These are phyloP conservation scores for Alligator mississippiensis DNA, from an alignment of 2,113 vertebrate genomes.

Conservation along the genomic window DNA sequence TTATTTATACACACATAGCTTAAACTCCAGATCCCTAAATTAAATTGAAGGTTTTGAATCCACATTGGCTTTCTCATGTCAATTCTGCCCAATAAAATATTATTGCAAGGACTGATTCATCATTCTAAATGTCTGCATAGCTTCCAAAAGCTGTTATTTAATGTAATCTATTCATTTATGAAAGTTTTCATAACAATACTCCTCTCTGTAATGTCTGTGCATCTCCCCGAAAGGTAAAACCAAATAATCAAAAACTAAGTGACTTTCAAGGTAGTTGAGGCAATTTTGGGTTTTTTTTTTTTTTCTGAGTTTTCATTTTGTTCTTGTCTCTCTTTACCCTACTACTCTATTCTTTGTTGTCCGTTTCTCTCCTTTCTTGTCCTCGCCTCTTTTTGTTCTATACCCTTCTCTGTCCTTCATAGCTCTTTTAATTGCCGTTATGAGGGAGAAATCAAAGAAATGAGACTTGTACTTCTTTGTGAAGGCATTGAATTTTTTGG, in stretches of 20 bases:
- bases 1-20: neutral
- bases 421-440: neutral
- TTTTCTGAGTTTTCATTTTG: neutral
- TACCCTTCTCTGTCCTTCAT: neutral
- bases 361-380: neutral
- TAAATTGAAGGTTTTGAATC: neutral
- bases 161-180: neutral
- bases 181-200: neutral
- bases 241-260: neutral
- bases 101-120: neutral
- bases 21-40: neutral
- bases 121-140: neutral
- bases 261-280: neutral
- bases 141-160: neutral
- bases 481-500: neutral
- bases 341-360: no score
- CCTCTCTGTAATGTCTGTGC: neutral
- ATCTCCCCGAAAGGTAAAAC: neutral
- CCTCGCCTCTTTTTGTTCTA: neutral
- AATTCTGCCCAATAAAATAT: neutral
- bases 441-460: conserved; percentile 18
- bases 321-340: neutral
- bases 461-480: neutral
- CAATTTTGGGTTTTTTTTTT: neutral
- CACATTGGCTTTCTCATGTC: neutral